Evolutionary conservation across 2,797 vertebrate genomes (phyloP), one percentile per base, ranked within the genome.

Genomic region (Clarias pachynema): DNA sequence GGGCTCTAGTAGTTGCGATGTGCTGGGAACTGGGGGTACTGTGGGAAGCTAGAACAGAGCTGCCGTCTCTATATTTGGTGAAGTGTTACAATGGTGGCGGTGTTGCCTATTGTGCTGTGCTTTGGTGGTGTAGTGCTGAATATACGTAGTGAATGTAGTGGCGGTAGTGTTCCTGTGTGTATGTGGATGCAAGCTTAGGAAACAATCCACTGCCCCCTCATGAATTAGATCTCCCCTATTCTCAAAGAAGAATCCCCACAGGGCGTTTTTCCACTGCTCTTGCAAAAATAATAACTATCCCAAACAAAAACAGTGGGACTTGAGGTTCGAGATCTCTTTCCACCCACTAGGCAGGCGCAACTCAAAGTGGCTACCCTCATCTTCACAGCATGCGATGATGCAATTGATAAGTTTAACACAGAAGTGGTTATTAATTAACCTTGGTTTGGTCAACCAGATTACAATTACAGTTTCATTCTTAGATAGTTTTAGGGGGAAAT

Each of bases 161-260:
- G 40, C 10, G 18, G 34, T 81, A 81, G 65, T 62, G 56, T 82
- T 26, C 34, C 44, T 31, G 26, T 85, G 82, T 60, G 83, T 69
- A 31, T 81, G 81, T 37, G 62, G 68, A 72, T 57, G 66, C 37
- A 49, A 88, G 37, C 40, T 85, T 59, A 40, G 79, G 85, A 56
- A 69, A 53, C 78, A 86, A 80, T 37, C 63, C 73, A 83, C 44
- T 31, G 14, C 68, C 68, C 82, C 83, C 31, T 77, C 53, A 83
- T 85, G 84, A 81, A 78, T 53, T 72, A 74, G 63, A 62, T 79
- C 53, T 53, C 59, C 24, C 72, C 60, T 81, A 68, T 81, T 83
- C 74, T 65, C 22, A 83, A 8, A 84, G 73, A 44, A 86, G 66
- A 29, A 62, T 87, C 77, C 90, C 88, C 88, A 87, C 87, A 90